A percentile compares a stretch with the other conserved stretches of the same genome.
These are phyloP conservation scores for Aethes cnicana DNA, from an alignment of 2,888 invertebrate species.

Conservation along the genomic window DNA sequence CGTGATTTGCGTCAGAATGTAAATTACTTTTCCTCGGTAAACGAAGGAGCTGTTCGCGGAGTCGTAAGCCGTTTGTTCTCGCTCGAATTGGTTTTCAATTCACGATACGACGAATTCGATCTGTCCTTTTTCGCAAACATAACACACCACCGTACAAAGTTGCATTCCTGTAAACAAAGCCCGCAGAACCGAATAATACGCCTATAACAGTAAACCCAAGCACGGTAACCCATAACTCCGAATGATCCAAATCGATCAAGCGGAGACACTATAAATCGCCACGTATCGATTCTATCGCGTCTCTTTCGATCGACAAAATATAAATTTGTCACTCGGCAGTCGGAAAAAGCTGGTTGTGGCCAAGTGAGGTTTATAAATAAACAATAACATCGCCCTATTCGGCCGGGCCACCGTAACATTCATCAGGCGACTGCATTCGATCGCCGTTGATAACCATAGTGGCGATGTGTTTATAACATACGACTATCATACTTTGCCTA, in stretches of 20 bases:
- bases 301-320: constrained; percentile 73
- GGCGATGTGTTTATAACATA: constrained; percentile 47
- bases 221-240: constrained; percentile 57
- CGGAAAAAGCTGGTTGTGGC: constrained; percentile 63
- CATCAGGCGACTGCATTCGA: constrained; percentile 60
- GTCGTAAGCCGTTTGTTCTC: background rate
- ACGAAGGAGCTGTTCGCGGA: background rate
- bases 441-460: constrained; percentile 59
- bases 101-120: background rate
- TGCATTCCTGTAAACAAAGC: constrained; percentile 34
- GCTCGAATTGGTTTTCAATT: constrained; percentile 2
- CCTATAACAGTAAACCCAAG: constrained; percentile 49
- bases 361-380: constrained; percentile 75
- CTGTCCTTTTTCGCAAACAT: too few species aligned
- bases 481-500: constrained; percentile 35
- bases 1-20: background rate
- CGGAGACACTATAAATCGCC: constrained; percentile 72
- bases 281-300: constrained; percentile 76
- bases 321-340: constrained; percentile 77
- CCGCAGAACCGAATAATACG: constrained; percentile 50
- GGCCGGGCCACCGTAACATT: constrained; percentile 68
- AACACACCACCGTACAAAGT: constrained; percentile 2
- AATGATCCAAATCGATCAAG: constrained; percentile 75
- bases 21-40: background rate
- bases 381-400: constrained; percentile 72